Evolutionary conservation across 2,888 invertebrate genomes (phyloP), one percentile per base, ranked within the genome.

Genomic region (Phortica magna): DNA sequence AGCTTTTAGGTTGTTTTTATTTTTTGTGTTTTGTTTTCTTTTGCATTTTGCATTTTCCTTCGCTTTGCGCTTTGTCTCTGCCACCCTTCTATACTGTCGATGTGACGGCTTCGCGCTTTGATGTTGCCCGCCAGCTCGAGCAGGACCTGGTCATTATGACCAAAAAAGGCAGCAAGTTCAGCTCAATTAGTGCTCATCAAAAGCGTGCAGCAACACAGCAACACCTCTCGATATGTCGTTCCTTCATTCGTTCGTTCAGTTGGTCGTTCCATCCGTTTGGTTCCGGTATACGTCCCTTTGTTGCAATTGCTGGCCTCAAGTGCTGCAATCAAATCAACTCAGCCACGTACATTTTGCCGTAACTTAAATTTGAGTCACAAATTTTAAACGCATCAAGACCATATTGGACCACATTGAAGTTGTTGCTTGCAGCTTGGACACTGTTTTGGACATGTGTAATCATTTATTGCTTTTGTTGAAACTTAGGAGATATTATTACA

Each of bases 101-200:
- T 86, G 22, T 14, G 61, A 78, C 85, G 86, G 86, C 82, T 80
- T 79, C 79, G 77, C 77, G 79, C 85, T 85, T 85, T 85, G 85
- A 85, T 85, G 88, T 85, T 82, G 83, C 81, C 82, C 77, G 79
- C 55, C 19, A 57, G 65, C 42, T 31, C 41, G 22, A 19, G 65
- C 64, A 4, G 31, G 61, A 9, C 10, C 48, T 64, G 55, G 55
- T 41, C 61, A n/a, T 43, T 10, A 85, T 83, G 85, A 83, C 55
- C 79, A 80, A 81, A 72, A 71, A 68, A 68, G 12, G 43, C 68
- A 71, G 83, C 84, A 85, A 85, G 88, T 87, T 84, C 84, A 83
- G 85, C 88, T 85, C 85, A 85, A 85, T 85, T 85, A 85, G 85
- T 85, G 86, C 88, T 85, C 85, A 85, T 85, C 85, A 88, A 85